phyloP scores from a whole-genome alignment of 2,797 vertebrate species.

The Danionella dracula region DNA sequence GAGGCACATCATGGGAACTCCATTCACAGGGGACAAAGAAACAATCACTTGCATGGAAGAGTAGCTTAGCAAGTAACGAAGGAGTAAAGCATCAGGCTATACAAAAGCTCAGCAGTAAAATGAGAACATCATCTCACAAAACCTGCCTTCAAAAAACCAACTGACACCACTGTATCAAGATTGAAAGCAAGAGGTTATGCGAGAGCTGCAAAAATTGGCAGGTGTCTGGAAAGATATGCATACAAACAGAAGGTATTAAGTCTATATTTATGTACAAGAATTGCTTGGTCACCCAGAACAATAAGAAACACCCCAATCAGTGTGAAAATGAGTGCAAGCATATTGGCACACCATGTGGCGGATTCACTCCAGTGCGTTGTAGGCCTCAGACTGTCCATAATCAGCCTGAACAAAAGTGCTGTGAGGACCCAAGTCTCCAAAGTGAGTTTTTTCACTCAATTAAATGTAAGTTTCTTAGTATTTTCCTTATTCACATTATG shows the following conservation, averaged over 20 bases:
- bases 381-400: conserved; percentile 62
- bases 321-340: conserved; percentile 74
- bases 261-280: conserved; percentile 69
- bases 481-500: conserved; percentile 59
- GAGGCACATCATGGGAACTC: conserved; percentile 68
- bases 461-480: conserved; percentile 38
- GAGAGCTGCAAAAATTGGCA: conserved; percentile 35
- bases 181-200: conserved; percentile 24
- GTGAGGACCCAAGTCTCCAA: conserved; percentile 53
- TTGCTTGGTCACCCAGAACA: conserved; percentile 74
- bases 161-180: conserved; percentile 34
- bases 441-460: conserved; percentile 57
- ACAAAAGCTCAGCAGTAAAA: conserved; percentile 56
- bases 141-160: conserved; percentile 55
- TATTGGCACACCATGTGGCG: conserved; percentile 57
- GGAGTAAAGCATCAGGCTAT: conserved; percentile 42
- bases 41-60: conserved; percentile 59
- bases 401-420: conserved; percentile 64
- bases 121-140: conserved; percentile 65
- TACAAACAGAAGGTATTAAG: conserved; percentile 52
- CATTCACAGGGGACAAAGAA: conserved; percentile 69
- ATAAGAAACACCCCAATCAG: conserved; percentile 68
- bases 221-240: conserved; percentile 62
- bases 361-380: conserved; percentile 60
- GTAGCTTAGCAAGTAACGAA: conserved; percentile 43